Conservation (phyloP, 2,888 invertebrate genomes). For the Plebejus anna region DNA sequence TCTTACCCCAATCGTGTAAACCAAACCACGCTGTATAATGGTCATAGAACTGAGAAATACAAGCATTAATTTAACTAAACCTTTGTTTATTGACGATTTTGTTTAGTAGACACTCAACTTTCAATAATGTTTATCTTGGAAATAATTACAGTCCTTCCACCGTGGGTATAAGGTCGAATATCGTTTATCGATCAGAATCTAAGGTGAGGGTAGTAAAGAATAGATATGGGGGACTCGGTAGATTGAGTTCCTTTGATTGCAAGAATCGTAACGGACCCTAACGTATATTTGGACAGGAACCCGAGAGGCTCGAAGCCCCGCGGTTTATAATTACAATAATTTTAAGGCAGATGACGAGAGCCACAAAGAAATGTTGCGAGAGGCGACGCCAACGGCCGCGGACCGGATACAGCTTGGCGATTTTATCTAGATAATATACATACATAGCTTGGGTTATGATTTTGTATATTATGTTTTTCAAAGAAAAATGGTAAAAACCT, state of each 20-base stretch:
- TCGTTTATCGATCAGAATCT: constrained; percentile 36
- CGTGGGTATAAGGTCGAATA: constrained; percentile 37
- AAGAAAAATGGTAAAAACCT: too few species aligned
- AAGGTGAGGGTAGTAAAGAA: constrained; percentile 68
- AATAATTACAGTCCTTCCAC: constrained; percentile 39
- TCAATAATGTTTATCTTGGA: constrained; percentile 39
- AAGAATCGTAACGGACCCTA: constrained; percentile 74
- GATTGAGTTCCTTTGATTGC: constrained; percentile 72
- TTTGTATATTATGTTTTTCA: neutral
- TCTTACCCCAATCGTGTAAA: neutral
- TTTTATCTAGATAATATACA: neutral
- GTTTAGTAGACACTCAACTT: constrained; percentile 71
- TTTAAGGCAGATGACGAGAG: constrained; percentile 65
- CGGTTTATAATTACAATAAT: constrained; percentile 77
- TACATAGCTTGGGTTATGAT: neutral
- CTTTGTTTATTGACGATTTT: constrained; percentile 76
- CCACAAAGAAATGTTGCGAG: neutral
- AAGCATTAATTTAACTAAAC: constrained; percentile 70
- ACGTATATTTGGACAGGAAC: constrained; percentile 79
- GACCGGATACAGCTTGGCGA: neutral
- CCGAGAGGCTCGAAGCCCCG: constrained; percentile 72
- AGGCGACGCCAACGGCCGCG: neutral
- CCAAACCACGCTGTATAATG: constrained; percentile 49
- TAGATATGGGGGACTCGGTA: constrained; percentile 72
- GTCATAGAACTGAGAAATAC: constrained; percentile 50